phyloP scores from a whole-genome alignment of 2,888 invertebrate species.

The Ametastegia equiseti region DNA sequence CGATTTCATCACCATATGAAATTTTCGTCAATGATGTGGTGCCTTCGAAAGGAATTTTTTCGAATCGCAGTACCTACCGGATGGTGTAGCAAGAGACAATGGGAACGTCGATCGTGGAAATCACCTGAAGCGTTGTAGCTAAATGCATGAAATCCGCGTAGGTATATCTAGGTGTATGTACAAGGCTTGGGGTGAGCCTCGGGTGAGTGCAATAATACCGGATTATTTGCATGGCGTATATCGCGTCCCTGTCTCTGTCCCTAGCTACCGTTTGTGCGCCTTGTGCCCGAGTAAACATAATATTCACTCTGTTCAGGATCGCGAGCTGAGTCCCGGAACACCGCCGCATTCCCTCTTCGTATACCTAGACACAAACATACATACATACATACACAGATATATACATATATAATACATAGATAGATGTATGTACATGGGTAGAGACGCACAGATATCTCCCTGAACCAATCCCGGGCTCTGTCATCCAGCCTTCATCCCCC shows the following conservation, averaged over 20 bases:
- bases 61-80: too few relatives aligned
- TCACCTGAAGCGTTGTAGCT: neutral
- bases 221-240: conserved; percentile 74
- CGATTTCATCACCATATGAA: neutral
- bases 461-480: conserved; percentile 37
- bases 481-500: neutral
- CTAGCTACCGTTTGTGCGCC: too few relatives aligned
- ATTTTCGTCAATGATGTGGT: neutral
- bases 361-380: neutral
- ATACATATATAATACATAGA: neutral
- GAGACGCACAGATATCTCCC: conserved; percentile 17
- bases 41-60: neutral
- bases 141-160: neutral
- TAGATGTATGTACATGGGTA: neutral
- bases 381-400: neutral
- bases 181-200: conserved; percentile 55
- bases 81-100: neutral
- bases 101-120: neutral
- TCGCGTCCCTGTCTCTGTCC: conserved; percentile 54
- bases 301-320: conserved; percentile 69
- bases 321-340: neutral
- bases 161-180: neutral
- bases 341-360: conserved; percentile 34
- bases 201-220: conserved; percentile 76
- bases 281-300: conserved; percentile 75